Percentiles rank a stretch among this genome's conserved stretches.
phyloP scores from a whole-genome alignment of 2,113 vertebrate species.

The Galbula dea region DNA sequence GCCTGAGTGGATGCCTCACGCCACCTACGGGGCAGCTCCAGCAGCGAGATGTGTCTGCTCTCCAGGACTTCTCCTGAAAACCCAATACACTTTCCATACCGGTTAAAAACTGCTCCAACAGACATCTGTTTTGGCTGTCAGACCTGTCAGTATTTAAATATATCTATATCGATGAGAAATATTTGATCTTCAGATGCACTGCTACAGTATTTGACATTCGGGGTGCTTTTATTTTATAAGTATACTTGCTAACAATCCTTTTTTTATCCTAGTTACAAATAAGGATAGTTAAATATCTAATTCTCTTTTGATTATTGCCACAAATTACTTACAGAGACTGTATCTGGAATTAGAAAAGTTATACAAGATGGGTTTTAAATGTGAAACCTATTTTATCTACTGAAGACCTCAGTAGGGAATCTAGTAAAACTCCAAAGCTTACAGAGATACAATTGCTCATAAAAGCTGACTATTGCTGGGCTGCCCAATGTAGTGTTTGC shows the following conservation, averaged over 20 bases:
- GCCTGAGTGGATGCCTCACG: background rate
- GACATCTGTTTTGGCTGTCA: background rate
- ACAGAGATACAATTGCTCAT: background rate
- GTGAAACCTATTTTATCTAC: background rate
- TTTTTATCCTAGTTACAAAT: background rate
- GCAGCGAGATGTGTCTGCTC: rapidly evolving
- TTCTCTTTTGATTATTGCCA: background rate
- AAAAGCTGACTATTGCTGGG: background rate
- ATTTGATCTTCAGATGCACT: background rate
- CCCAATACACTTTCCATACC: background rate
- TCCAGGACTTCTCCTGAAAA: background rate
- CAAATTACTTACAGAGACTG: background rate
- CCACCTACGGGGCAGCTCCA: constrained; percentile 43
- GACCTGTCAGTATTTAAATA: background rate
- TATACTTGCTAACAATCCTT: background rate
- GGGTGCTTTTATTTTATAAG: background rate
- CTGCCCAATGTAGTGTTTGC: background rate
- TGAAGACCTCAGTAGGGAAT: background rate
- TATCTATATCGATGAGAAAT: background rate
- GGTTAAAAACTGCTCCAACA: background rate
- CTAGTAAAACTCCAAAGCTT: background rate
- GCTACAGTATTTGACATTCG: background rate
- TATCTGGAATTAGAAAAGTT: background rate
- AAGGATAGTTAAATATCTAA: background rate
- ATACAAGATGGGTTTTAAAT: background rate